A percentile compares a stretch with the other conserved stretches of the same genome.
phyloP scores from a whole-genome alignment of 2,888 invertebrate genomes.

The Rutpela maculata region DNA sequence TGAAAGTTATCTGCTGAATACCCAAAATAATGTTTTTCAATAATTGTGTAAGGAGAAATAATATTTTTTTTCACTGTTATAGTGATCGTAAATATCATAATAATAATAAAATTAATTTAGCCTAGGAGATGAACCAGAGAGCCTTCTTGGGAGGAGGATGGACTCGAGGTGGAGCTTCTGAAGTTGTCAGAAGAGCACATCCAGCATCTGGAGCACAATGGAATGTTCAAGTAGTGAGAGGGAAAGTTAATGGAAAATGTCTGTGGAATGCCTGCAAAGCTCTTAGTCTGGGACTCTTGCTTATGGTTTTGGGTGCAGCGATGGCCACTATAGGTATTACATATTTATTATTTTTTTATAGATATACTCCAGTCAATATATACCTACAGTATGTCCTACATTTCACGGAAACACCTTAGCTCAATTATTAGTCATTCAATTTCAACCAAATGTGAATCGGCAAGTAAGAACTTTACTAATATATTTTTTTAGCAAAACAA shows the following conservation, averaged over 20 bases:
- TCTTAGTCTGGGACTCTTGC: conserved; percentile 88
- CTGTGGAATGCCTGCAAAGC: conserved; percentile 97
- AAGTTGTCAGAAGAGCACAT: conserved; percentile 80
- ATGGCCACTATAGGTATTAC: conserved; percentile 92
- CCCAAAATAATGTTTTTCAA: too few relatives aligned
- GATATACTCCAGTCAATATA: too few relatives aligned
- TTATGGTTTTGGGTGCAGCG: conserved; percentile 91
- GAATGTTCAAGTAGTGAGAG: conserved; percentile 90
- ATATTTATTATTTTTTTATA: not conserved
- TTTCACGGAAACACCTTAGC: too few relatives aligned
- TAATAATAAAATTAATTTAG: not conserved
- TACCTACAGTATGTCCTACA: too few relatives aligned
- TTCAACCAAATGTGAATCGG: too few relatives aligned
- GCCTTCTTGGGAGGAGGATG: conserved; percentile 73
- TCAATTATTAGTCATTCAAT: too few relatives aligned
- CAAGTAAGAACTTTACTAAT: too few relatives aligned
- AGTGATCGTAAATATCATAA: too few relatives aligned
- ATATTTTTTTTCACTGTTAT: too few relatives aligned
- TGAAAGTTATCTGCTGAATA: too few relatives aligned
- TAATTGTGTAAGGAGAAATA: too few relatives aligned
- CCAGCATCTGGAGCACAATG: conserved; percentile 89
- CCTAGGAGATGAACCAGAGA: conserved; percentile 65
- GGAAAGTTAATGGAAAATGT: conserved; percentile 92
- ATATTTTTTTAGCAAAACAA: too few relatives aligned
- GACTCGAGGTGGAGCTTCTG: conserved; percentile 72